A percentile compares a stretch with the other conserved stretches of the same genome.
Evolutionary conservation across 53 echinoderm and acorn worm genomes (phyloP).

Genomic region (Henricia sp.): DNA sequence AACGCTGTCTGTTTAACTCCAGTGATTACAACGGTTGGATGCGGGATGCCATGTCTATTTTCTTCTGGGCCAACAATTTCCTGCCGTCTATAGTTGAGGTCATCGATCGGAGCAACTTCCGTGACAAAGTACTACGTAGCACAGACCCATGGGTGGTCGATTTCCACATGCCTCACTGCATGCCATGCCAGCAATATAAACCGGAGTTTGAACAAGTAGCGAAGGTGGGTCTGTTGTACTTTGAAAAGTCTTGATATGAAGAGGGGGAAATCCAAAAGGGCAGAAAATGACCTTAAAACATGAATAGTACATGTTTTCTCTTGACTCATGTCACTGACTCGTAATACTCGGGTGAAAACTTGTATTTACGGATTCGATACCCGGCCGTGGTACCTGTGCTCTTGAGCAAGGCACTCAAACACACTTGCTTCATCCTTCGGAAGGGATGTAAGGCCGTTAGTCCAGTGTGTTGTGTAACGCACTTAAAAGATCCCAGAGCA

Average conservation of each 20-base stretch:
- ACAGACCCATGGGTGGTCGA: constrained; percentile 92
- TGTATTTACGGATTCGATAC: too few relatives aligned
- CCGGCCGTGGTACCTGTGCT: too few relatives aligned
- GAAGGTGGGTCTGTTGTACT: constrained; percentile 57
- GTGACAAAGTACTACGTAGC: constrained; percentile 81
- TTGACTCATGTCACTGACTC: too few relatives aligned
- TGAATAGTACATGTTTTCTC: too few relatives aligned
- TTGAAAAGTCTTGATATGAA: not conserved
- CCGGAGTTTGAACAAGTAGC: constrained; percentile 88
- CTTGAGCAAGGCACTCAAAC: too few relatives aligned
- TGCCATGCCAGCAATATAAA: constrained; percentile 87
- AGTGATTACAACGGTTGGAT: constrained; percentile 91
- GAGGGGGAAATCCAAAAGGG: too few relatives aligned
- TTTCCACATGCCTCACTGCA: constrained; percentile 93
- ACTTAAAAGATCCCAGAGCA: too few relatives aligned
- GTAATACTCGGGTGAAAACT: too few relatives aligned
- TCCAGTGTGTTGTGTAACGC: too few relatives aligned
- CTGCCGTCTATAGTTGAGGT: constrained; percentile 81
- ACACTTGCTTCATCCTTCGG: too few relatives aligned
- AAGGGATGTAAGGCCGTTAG: too few relatives aligned
- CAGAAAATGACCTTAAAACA: too few relatives aligned
- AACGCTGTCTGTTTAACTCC: not conserved
- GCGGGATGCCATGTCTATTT: constrained; percentile 79
- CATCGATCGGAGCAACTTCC: constrained; percentile 80
- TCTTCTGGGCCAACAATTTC: constrained; percentile 84